A percentile compares a stretch with the other conserved stretches of the same genome.
Evolutionary conservation across 37 sponge, comb jelly and placozoan species (phyloP).

Genomic region (Cliona cf. orientalis): DNA sequence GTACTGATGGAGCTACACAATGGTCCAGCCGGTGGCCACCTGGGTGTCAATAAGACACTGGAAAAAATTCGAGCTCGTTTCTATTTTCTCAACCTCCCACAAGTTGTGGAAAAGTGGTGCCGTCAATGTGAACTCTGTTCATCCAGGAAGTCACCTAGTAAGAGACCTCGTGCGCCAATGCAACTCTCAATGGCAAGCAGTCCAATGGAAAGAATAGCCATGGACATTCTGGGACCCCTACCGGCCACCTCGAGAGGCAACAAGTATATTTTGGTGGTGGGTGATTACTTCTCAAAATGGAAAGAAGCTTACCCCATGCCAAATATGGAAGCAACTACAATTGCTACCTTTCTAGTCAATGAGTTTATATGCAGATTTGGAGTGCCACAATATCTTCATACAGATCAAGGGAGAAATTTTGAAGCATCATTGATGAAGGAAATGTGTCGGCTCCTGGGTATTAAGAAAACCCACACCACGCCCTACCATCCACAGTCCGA

Average conservation of each 20-base stretch:
- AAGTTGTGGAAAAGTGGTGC: slow-evolving; percentile 17
- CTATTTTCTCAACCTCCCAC: slow-evolving; percentile 9
- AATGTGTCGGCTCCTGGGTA: background rate
- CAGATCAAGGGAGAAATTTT: background rate
- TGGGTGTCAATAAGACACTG: slow-evolving; percentile 27
- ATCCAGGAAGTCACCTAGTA: background rate
- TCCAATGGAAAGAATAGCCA: slow-evolving; percentile 33
- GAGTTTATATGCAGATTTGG: background rate
- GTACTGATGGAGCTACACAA: too few relatives aligned
- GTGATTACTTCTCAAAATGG: too few relatives aligned
- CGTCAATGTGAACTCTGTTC: slow-evolving; percentile 31
- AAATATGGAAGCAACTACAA: too few relatives aligned
- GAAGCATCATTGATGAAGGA: background rate
- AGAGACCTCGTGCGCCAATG: slow-evolving; percentile 19
- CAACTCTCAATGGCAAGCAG: background rate
- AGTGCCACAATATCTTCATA: background rate
- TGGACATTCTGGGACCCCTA: too few relatives aligned
- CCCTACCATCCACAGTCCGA: too few relatives aligned
- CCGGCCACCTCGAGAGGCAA: too few relatives aligned
- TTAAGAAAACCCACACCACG: background rate
- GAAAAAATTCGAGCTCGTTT: background rate
- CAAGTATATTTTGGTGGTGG: too few relatives aligned
- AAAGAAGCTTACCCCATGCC: too few relatives aligned
- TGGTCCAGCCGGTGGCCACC: too few relatives aligned
- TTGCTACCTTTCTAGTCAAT: background rate